Base-by-base conservation (phyloP, 2,113 vertebrate genomes). In the Apus apus region DNA sequence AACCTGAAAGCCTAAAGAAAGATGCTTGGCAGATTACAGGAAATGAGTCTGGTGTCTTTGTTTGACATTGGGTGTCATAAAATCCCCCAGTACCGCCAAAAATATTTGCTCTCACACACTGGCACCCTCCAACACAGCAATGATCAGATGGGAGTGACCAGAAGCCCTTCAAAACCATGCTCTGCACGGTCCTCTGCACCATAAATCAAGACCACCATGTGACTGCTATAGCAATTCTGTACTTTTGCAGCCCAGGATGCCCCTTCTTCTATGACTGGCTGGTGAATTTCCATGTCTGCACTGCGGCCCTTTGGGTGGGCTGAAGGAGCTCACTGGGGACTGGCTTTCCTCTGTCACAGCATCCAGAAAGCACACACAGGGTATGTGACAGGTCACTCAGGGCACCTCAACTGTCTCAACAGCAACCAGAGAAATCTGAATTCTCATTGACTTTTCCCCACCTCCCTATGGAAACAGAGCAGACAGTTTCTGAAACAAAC, bases 311-410 rank as follows among this genome's bases (percentile, higher is more conserved):
- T 64, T 60, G 20, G 8, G 53, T 19, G 89, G 26, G 60, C 50
- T 70, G 51, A 66, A 34, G 40, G 32, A 71, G 23, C 2, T 56
- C 56, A 38, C 50, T 51, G 68, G 22, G n/a, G 23, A 64, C 14
- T 30, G 64, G 34, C 12, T 71, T 81, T 76, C 27, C 51, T 11
- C 13, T 8, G 5, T 13, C 5, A 0, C 0, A 13, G 14, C 29
- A 30, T 43, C 51, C 20, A 5, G 61, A 26, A 22, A 74, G 72
- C 34, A 43, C 61, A 61, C 6, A 15, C 12, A 57, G 10, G 21
- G 15, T 43, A 14, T 3, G 6, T 70, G 29, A n/a, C 72, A 85
- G 70, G 20, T 51, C 36, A 15, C 43, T 65, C 50, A 17, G 2
- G 7, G 51, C 43, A 78, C 21, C 74, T 36, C 78, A 62, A 0